phyloP scores from a whole-genome alignment of 2,888 invertebrate species.

The Epinotia demarniana region DNA sequence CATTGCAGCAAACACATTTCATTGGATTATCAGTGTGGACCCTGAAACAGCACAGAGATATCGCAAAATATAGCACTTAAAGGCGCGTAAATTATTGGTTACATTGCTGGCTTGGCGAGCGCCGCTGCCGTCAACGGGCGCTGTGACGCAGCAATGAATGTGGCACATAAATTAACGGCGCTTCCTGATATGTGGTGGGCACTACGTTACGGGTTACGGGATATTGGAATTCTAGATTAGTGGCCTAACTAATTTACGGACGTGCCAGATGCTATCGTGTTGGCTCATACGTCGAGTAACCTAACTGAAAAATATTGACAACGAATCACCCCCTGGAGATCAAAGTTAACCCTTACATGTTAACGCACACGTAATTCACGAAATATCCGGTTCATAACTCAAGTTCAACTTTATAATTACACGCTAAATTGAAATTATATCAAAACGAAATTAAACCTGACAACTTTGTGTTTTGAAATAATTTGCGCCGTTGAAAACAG shows the following conservation, averaged over 20 bases:
- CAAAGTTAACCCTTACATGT: background rate
- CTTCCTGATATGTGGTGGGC: slow-evolving; percentile 50
- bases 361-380: background rate
- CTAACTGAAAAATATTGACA: background rate
- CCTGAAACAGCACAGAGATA: slow-evolving; percentile 28
- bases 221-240: slow-evolving; percentile 44
- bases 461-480: slow-evolving; percentile 44
- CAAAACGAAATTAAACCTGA: slow-evolving; percentile 37
- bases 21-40: slow-evolving; percentile 32
- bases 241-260: slow-evolving; percentile 20
- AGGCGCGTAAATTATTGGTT: slow-evolving; percentile 54
- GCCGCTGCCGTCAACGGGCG: slow-evolving; percentile 53
- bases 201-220: slow-evolving; percentile 39
- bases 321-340: background rate
- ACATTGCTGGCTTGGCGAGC: slow-evolving; percentile 50
- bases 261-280: background rate
- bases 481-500: slow-evolving; percentile 44
- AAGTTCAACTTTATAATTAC: slow-evolving; percentile 36
- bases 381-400: slow-evolving; percentile 12
- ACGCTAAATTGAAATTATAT: slow-evolving; percentile 40
- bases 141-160: slow-evolving; percentile 58
- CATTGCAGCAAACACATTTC: slow-evolving; percentile 39
- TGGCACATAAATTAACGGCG: slow-evolving; percentile 54
- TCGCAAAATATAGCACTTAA: slow-evolving; percentile 43
- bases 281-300: background rate